A percentile compares a stretch with the other conserved stretches of the same genome.
phyloP scores from a whole-genome alignment of 2,888 invertebrate species.

The Sphaerophoria rueppellii region DNA sequence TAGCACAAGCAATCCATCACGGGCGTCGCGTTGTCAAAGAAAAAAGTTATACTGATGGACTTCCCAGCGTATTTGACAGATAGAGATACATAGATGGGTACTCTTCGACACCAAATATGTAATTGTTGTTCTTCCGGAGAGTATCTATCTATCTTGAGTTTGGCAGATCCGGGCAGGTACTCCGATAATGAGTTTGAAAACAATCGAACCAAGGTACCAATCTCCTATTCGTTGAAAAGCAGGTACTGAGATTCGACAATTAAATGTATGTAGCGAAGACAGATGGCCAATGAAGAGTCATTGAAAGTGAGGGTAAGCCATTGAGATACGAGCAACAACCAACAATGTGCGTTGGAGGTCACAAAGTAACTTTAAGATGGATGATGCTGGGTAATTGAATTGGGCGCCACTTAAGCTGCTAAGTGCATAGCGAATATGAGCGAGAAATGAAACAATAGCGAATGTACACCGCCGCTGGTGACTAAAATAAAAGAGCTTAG shows the following conservation, averaged over 20 bases:
- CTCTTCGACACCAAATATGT: conserved; percentile 39
- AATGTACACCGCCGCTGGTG: conserved; percentile 6
- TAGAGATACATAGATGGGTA: conserved; percentile 23
- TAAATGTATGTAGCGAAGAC: conserved; percentile 24
- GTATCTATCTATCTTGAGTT: conserved; percentile 2
- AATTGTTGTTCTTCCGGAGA: conserved; percentile 71
- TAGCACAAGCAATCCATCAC: conserved; percentile 38
- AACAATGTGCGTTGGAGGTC: conserved; percentile 53
- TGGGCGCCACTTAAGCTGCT: conserved; percentile 63
- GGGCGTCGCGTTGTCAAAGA: background rate
- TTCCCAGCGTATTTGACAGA: background rate
- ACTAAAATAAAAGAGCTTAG: conserved; percentile 39
- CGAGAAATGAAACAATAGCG: conserved; percentile 32
- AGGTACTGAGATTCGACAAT: conserved; percentile 35
- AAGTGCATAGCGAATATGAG: conserved; percentile 45
- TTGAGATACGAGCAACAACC: background rate
- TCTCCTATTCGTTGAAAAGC: background rate
- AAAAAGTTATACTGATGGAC: conserved; percentile 16
- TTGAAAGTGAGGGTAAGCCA: conserved; percentile 22
- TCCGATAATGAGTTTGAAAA: conserved; percentile 12
- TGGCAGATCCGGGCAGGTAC: conserved; percentile 36
- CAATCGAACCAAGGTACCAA: conserved; percentile 29
- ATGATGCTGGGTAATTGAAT: conserved; percentile 39
- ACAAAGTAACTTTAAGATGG: conserved; percentile 45
- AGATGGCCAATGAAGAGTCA: conserved; percentile 52